These are phyloP conservation scores for Dryas iulia DNA, from an alignment of 1,140 invertebrate genomes.

Conservation along the genomic window DNA sequence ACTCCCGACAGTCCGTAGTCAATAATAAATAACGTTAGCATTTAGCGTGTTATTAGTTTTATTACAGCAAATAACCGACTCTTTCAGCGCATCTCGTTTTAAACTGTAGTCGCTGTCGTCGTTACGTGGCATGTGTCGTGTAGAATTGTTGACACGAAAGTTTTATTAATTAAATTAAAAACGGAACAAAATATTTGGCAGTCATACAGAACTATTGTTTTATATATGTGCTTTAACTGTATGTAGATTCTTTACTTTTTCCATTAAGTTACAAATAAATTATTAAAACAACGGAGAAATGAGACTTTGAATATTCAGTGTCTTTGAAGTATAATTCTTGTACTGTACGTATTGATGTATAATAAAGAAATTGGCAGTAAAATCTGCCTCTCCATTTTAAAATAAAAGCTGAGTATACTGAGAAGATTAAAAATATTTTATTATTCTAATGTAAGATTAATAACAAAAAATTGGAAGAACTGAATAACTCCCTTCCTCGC, in stretches of 20 bases:
- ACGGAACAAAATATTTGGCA: neutral
- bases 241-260: neutral
- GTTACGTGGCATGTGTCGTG: neutral
- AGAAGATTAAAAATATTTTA: too few relatives aligned
- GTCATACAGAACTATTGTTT: neutral
- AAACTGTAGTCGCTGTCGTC: neutral
- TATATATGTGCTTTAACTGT: neutral
- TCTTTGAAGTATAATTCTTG: too few relatives aligned
- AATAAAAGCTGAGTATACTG: too few relatives aligned
- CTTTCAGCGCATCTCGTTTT: slow-evolving; percentile 11
- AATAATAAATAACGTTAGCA: neutral
- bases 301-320: too few relatives aligned
- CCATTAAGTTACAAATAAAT: too few relatives aligned
- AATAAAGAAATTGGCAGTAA: too few relatives aligned
- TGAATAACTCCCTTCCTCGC: too few relatives aligned
- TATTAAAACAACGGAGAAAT: too few relatives aligned
- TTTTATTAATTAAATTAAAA: neutral
- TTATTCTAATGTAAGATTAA: too few relatives aligned
- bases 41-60: slow-evolving; percentile 42
- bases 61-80: slow-evolving; percentile 35
- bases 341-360: too few relatives aligned
- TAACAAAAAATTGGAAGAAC: too few relatives aligned
- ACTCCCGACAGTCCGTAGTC: neutral
- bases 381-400: too few relatives aligned
- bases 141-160: neutral